These are phyloP conservation scores for Clarias platycephalus DNA, from an alignment of 2,797 vertebrate species.

Conservation along the genomic window DNA sequence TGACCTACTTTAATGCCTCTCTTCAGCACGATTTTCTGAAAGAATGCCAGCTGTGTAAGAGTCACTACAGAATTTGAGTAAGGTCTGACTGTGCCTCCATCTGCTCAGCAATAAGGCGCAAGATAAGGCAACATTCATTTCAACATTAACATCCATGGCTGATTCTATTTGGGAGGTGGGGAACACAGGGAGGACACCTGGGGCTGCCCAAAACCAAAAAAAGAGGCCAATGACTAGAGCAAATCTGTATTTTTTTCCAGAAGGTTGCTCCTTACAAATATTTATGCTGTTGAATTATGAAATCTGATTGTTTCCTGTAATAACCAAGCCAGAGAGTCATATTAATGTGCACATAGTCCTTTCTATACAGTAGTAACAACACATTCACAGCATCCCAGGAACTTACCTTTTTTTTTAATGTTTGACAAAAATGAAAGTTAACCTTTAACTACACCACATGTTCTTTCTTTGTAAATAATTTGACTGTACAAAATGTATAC, in stretches of 20 bases:
- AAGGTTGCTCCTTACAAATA: background rate
- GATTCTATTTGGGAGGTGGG: background rate
- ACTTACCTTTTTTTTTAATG: background rate
- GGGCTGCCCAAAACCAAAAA: background rate
- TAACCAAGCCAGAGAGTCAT: too few species aligned
- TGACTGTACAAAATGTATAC: too few species aligned
- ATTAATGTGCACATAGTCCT: background rate
- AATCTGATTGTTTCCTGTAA: background rate
- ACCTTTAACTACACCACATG: background rate
- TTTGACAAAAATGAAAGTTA: background rate
- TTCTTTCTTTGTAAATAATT: too few species aligned
- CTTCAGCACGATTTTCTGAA: constrained; percentile 26
- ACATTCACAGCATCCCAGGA: background rate
- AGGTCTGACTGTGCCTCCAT: constrained; percentile 52
- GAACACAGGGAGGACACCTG: background rate
- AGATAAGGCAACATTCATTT: constrained; percentile 19
- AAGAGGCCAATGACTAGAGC: background rate
- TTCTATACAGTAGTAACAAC: background rate
- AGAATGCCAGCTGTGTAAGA: constrained; percentile 16
- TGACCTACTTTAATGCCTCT: constrained; percentile 21
- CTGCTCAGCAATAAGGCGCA: constrained; percentile 49
- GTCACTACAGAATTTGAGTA: constrained; percentile 39
- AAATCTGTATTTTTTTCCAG: too few species aligned
- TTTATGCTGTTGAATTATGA: background rate
- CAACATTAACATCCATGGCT: background rate